Evolutionary conservation across 2,113 vertebrate species (phyloP), one percentile per base, ranked within the genome.

Genomic region (Apteryx owenii): DNA sequence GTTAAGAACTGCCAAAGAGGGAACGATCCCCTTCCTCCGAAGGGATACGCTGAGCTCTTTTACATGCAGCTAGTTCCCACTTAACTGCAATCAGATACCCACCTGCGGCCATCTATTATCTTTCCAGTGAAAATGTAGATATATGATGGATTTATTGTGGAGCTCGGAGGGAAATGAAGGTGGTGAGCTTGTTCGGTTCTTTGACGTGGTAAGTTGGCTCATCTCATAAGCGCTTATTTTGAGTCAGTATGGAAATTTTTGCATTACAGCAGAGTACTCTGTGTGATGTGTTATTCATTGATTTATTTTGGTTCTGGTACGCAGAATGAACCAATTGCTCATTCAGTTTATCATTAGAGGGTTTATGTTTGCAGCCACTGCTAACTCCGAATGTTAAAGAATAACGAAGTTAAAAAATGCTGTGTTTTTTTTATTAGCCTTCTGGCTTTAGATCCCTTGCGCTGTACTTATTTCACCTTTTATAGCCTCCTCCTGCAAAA

Each of bases 31-130:
- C 29, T 44, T 64, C 69, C 44, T 29, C 29, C 29, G 29, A 10
- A 81, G 50, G 48, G 51, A 66, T 3, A 66, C 65, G 26, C 29
- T 2, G 5, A 87, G 50, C 42, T 64, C 5, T 10, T 62, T 62
- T 14, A 68, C 15, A 2, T 7, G 22, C 64, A 56, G 40, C 33
- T 70, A 1, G 1, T 38, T 85, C 33, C 88, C 88, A 38, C 20
- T 36, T 23, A 4, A 53, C 0, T 0, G 50, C 15, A 9, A 36
- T 31, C 29, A 77, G 48, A 12, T 5, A 77, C 7, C 13, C 53
- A 69, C 33, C 9, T 33, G 48, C 80, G 42, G 73, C 77, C 69
- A 81, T 14, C 25, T 54, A 36, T 61, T 40, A 64, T 62, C 33
- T 81, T 73, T 40, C 72, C 73, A 26, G 44, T n/a, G 60, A 71